These are phyloP conservation scores for Tenrec ecaudatus DNA, from an alignment of 2,113 vertebrate genomes.

Conservation along the genomic window DNA sequence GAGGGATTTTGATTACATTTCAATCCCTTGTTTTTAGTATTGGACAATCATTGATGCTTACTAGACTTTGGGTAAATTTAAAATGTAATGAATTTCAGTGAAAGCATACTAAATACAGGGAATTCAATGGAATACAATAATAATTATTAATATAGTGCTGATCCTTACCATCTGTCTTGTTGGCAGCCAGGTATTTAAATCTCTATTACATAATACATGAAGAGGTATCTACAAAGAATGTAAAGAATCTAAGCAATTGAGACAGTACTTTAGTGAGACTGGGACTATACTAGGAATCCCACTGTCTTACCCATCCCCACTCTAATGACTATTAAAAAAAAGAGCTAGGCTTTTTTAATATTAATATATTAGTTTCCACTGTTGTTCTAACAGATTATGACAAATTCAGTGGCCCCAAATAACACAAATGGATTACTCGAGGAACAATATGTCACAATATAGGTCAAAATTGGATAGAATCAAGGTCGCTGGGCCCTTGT, in stretches of 20 bases:
- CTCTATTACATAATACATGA: background rate
- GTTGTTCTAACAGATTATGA: background rate
- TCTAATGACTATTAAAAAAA: background rate
- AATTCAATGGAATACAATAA: background rate
- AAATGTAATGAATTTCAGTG: background rate
- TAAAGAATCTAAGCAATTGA: background rate
- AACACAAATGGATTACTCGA: background rate
- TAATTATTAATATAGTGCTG: background rate
- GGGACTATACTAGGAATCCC: background rate
- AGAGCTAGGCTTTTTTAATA: background rate
- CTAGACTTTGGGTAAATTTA: background rate
- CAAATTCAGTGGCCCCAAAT: background rate
- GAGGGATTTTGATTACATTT: background rate
- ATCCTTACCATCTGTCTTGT: background rate
- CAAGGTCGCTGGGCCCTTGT: background rate
- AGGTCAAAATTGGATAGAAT: background rate
- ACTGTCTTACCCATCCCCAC: background rate
- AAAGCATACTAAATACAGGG: background rate
- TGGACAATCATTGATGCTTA: background rate
- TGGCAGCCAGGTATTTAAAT: background rate
- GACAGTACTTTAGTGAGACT: background rate
- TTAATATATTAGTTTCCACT: background rate
- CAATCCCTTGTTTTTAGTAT: background rate
- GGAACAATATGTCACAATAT: no score
- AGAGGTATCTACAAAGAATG: background rate